Conservation (phyloP, 1,140 invertebrate species). For the Dryas iulia region DNA sequence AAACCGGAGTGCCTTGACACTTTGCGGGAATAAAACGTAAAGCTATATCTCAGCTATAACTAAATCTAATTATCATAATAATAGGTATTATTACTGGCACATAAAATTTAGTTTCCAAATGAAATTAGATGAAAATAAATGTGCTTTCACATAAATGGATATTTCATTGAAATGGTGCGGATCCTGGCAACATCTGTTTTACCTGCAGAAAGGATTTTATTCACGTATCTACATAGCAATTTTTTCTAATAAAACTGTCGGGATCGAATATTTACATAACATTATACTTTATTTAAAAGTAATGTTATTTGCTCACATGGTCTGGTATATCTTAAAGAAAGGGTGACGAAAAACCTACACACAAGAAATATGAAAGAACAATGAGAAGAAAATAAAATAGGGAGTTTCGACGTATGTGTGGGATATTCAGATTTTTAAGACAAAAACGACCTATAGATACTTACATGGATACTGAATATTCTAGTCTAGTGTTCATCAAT, state of each 20-base stretch:
- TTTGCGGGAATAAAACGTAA: too few relatives aligned
- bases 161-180: slow-evolving; percentile 24
- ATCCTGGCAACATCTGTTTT: slow-evolving; percentile 35
- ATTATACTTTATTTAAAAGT: slow-evolving; percentile 11
- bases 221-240: slow-evolving; percentile 14
- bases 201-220: slow-evolving; percentile 32
- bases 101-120: not conserved
- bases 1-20: too few relatives aligned
- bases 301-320: not conserved
- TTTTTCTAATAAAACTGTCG: slow-evolving; percentile 11
- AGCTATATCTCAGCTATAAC: too few relatives aligned
- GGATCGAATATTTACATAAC: slow-evolving; percentile 21
- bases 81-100: not conserved
- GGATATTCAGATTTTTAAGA: too few relatives aligned
- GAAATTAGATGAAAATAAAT: not conserved
- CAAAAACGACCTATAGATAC: too few relatives aligned
- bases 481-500: too few relatives aligned
- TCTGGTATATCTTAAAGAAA: slow-evolving; percentile 1
- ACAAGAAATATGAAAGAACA: not conserved
- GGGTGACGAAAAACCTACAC: not conserved
- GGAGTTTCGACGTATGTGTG: too few relatives aligned
- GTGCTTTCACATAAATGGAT: slow-evolving; percentile 1
- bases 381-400: not conserved
- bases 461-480: too few relatives aligned
- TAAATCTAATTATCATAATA: not conserved